Base-by-base conservation (phyloP, 2,113 vertebrate genomes). In the Calidris pygmaea region DNA sequence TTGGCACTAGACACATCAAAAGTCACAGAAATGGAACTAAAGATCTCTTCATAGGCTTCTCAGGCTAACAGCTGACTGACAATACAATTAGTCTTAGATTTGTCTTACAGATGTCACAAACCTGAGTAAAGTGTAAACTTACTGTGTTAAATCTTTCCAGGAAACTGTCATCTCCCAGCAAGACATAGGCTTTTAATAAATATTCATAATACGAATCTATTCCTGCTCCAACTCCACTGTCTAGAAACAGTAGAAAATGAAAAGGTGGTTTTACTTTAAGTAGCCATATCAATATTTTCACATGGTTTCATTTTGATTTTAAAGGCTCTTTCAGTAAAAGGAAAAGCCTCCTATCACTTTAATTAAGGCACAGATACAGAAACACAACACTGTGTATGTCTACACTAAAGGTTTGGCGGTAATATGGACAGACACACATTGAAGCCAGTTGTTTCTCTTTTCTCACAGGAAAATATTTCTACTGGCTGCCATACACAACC, bases 201-300 rank as follows among this genome's bases (percentile, higher is more conserved):
- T 99, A 99, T 96, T 99, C 99, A 96, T 99, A 99, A 97, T 99
- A 99, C 0, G 99, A 99, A 98, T 99, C 99, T 93, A 99, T 99
- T 78, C 99, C 99, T 5, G 99, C 99, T 97, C 99, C 99, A 24
- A 99, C 99, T 74, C 99, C 99, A 37, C 99, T 99, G 93, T 99
- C 99, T 99, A 96, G 22, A 89, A 97, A 97, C 5, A 94, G 82
- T 23, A 73, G 76, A 80, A 66, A 87, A 91, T 10, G 65, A 82
- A 94, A 90, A 55, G 18, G 21, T 76, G 87, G 75, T 14, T 78
- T 90, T 52, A 71, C 32, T 94, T 19, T 29, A 88, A 58, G 35
- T 13, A 90, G 20, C 9, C 16, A 22, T 7, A 32, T 6, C 10
- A 35, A 4, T 60, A 37, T 55, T 66, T 92, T 43, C 39, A 34